A percentile compares a stretch with the other conserved stretches of the same genome.
Conservation (phyloP, 2,797 vertebrate species). For the Takifugu ocellatus region DNA sequence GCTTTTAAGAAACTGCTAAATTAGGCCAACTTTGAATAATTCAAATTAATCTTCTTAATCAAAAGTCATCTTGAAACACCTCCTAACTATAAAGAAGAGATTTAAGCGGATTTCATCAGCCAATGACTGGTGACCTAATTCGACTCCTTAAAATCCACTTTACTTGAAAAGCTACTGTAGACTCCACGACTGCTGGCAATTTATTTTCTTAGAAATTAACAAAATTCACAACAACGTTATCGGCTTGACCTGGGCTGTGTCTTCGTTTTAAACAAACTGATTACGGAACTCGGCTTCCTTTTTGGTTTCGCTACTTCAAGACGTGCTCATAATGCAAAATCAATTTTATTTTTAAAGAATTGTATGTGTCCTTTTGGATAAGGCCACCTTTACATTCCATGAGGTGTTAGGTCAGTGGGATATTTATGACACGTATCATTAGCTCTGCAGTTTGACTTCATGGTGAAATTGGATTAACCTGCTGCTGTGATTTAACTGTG, state of each 20-base stretch:
- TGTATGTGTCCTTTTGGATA: no score
- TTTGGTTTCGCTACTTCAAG: no score
- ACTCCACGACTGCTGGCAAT: slow-evolving; percentile 7
- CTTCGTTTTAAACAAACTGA: background rate
- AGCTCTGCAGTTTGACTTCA: background rate
- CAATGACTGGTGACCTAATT: slow-evolving; percentile 57
- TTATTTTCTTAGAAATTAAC: slow-evolving; percentile 6
- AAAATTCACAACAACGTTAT: slow-evolving; percentile 5
- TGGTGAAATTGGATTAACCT: slow-evolving; percentile 2
- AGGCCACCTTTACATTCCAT: background rate
- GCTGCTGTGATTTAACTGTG: background rate
- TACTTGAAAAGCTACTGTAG: slow-evolving; percentile 11
- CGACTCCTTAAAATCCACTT: slow-evolving; percentile 35
- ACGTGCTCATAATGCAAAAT: no score
- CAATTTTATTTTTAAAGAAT: no score
- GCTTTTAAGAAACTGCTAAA: slow-evolving; percentile 30
- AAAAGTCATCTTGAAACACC: slow-evolving; percentile 50
- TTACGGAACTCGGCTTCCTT: no score
- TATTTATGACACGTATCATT: background rate
- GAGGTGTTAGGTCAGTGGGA: background rate
- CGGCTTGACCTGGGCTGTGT: no score
- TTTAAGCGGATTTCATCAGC: slow-evolving; percentile 52
- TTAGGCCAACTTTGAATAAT: slow-evolving; percentile 50
- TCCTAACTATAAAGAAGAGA: slow-evolving; percentile 53
- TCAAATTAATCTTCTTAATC: slow-evolving; percentile 65